phyloP scores from a whole-genome alignment of 2,888 invertebrate genomes.

The Pseudeuparius sepicola region DNA sequence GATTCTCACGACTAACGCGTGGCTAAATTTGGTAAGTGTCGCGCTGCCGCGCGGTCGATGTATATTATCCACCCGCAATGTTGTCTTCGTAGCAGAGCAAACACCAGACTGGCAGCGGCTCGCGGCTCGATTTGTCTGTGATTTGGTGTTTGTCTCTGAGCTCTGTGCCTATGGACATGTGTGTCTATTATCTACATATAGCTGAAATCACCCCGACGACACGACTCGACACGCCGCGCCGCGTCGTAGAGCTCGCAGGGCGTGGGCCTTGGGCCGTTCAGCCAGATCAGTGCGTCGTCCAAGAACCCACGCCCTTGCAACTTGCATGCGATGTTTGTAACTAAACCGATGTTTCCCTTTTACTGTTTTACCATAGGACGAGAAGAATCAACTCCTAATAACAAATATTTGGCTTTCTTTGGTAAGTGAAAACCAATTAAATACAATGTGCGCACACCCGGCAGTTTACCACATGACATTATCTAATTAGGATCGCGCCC shows the following conservation, averaged over 20 bases:
- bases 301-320: background rate
- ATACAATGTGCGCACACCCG: slow-evolving; percentile 39
- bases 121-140: slow-evolving; percentile 16
- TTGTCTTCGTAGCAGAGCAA: slow-evolving; percentile 33
- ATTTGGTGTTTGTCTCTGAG: slow-evolving; percentile 36
- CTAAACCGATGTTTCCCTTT: slow-evolving; percentile 54
- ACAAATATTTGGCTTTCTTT: slow-evolving; percentile 92
- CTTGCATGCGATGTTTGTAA: slow-evolving; percentile 41
- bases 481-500: background rate
- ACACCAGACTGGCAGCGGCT: slow-evolving; percentile 24
- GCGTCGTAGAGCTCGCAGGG: slow-evolving; percentile 30
- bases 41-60: slow-evolving; percentile 37
- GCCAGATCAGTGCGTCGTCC: no score
- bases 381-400: slow-evolving; percentile 92
- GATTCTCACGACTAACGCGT: slow-evolving; percentile 96
- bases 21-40: slow-evolving; percentile 95
- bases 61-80: slow-evolving; percentile 39
- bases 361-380: slow-evolving; percentile 77
- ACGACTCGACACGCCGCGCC: no score
- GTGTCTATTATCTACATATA: no score
- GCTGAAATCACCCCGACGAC: no score
- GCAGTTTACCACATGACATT: slow-evolving; percentile 31
- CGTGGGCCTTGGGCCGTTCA: no score
- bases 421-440: slow-evolving; percentile 63
- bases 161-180: slow-evolving; percentile 39